These are phyloP conservation scores for Lates calcarifer DNA, from an alignment of 2,113 vertebrate genomes.

Conservation along the genomic window DNA sequence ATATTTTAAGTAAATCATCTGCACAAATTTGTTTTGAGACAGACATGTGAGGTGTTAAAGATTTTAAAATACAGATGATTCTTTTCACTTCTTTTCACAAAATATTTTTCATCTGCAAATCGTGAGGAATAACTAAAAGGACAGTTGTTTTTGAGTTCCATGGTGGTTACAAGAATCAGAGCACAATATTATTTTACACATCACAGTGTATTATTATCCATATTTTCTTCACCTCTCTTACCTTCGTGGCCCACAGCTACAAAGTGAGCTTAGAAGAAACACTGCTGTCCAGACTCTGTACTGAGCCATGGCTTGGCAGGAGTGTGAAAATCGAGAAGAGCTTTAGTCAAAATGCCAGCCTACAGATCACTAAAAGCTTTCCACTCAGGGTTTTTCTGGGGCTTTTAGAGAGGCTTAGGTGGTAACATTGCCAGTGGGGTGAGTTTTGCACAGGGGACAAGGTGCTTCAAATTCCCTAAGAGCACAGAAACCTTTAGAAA, in stretches of 20 bases:
- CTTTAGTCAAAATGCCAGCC: constrained; percentile 81
- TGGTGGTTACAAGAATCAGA: background rate
- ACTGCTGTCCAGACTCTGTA: constrained; percentile 61
- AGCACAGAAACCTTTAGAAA: constrained; percentile 48
- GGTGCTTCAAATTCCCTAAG: constrained; percentile 32
- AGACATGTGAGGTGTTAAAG: background rate
- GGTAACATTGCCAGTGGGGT: constrained; percentile 68
- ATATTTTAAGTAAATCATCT: background rate
- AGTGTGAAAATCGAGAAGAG: constrained; percentile 80
- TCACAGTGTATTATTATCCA: background rate
- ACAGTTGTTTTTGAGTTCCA: background rate
- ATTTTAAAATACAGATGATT: background rate
- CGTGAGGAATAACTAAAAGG: background rate
- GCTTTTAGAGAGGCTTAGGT: constrained; percentile 79
- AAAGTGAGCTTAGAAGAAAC: constrained; percentile 58
- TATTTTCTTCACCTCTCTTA: constrained; percentile 26
- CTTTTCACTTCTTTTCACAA: background rate
- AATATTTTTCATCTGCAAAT: background rate
- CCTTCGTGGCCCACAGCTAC: constrained; percentile 43
- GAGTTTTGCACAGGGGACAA: constrained; percentile 36
- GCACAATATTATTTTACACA: background rate
- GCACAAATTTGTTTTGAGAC: too few species aligned
- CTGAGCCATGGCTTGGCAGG: constrained; percentile 75
- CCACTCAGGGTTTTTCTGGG: constrained; percentile 72
- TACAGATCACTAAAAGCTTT: constrained; percentile 82